These are phyloP conservation scores for Calephelis virginiensis DNA, from an alignment of 1,140 invertebrate genomes.

Conservation along the genomic window DNA sequence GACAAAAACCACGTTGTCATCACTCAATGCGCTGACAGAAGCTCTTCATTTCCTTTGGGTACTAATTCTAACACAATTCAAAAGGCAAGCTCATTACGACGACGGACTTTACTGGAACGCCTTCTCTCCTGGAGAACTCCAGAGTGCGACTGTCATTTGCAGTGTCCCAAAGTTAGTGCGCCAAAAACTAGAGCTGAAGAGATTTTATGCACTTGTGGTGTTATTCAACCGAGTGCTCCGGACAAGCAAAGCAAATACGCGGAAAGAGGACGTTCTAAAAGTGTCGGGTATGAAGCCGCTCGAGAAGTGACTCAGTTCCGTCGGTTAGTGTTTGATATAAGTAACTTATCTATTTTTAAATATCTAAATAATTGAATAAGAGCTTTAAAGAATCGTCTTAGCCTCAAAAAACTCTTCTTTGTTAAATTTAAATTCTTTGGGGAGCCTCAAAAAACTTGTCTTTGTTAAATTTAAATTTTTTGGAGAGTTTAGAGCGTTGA, in stretches of 20 bases:
- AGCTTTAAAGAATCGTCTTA: no score
- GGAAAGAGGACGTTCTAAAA: constrained; percentile 68
- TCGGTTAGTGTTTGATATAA: constrained; percentile 57
- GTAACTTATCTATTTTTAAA: neutral
- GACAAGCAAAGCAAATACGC: constrained; percentile 46
- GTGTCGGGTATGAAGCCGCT: constrained; percentile 68
- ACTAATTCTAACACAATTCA: constrained; percentile 40
- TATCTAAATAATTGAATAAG: neutral
- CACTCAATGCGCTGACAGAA: constrained; percentile 42
- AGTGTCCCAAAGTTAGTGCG: constrained; percentile 40
- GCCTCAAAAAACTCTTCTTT: no score
- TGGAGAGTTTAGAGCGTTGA: no score
- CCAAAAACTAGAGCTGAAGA: constrained; percentile 43
- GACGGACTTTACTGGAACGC: constrained; percentile 59
- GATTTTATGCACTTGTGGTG: constrained; percentile 60
- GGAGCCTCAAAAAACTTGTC: no score
- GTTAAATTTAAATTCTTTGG: no score
- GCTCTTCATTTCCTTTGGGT: constrained; percentile 48
- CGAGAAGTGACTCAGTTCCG: constrained; percentile 70
- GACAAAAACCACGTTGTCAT: constrained; percentile 43
- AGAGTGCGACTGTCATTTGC: constrained; percentile 59
- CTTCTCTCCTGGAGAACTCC: constrained; percentile 64
- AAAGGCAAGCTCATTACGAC: constrained; percentile 41
- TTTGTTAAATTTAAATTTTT: no score
- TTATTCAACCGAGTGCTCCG: constrained; percentile 35